Evolutionary conservation across 2,113 vertebrate species (phyloP).

Genomic region (Illadopsis cleaveri): DNA sequence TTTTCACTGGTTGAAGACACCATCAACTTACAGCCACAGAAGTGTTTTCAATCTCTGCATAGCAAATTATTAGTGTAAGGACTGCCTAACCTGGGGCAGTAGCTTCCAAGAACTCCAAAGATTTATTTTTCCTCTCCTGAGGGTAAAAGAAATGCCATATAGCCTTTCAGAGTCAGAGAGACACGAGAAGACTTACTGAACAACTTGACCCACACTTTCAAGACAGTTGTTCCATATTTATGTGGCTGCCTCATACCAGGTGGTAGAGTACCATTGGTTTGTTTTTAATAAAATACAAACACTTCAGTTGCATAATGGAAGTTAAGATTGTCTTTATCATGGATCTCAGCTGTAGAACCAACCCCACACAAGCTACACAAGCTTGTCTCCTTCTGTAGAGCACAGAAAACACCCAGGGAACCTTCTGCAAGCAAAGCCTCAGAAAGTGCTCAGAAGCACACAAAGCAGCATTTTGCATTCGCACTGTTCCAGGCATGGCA

Average conservation of each 20-base stretch:
- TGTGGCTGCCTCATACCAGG: background rate
- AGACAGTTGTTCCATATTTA: background rate
- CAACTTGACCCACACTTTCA: background rate
- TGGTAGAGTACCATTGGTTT: background rate
- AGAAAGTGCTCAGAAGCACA: no score
- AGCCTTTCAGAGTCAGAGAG: background rate
- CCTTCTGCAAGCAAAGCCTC: no score
- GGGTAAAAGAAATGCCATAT: background rate
- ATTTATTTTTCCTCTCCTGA: background rate
- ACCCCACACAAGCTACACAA: background rate
- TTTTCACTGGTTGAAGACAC: background rate
- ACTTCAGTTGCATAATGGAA: background rate
- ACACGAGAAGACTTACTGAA: background rate
- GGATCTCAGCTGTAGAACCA: background rate
- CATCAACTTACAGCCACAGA: background rate
- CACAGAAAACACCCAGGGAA: no score
- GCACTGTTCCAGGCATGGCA: no score
- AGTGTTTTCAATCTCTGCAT: no score
- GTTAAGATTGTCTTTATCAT: background rate
- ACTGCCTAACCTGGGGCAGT: background rate
- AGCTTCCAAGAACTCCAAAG: slow-evolving; percentile 20
- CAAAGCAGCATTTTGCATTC: no score
- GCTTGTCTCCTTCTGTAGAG: no score
- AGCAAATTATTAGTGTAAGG: background rate
- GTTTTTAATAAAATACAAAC: background rate